Conservation (phyloP, 2,888 invertebrate species). For the Eristalis arbustorum region DNA sequence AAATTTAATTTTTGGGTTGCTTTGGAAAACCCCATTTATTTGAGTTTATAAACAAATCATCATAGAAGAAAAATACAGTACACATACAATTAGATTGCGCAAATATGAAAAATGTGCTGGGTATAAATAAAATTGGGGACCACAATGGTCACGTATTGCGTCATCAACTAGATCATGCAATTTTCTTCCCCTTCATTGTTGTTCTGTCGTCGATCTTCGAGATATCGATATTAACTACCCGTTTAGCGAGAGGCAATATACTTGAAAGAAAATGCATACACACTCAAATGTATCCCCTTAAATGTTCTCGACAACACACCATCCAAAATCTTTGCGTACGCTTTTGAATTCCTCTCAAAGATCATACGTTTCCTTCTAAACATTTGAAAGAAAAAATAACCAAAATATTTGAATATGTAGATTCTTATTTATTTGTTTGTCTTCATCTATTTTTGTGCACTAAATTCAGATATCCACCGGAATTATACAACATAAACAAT, state of each 20-base stretch:
- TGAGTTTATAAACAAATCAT: not conserved
- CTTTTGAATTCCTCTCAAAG: not conserved
- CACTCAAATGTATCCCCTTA: not conserved
- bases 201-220: not conserved
- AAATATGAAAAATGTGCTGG: not conserved
- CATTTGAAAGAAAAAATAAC: not conserved
- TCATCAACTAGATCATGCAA: not conserved
- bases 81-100: not conserved
- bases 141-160: not conserved
- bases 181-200: not conserved
- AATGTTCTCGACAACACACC: not conserved
- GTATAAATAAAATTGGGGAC: not conserved
- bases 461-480: slow-evolving; percentile 33
- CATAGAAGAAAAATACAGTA: not conserved
- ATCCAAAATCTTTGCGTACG: slow-evolving; percentile 21
- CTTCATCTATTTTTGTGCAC: slow-evolving; percentile 45
- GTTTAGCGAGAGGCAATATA: too few species aligned
- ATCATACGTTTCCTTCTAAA: slow-evolving; percentile 2
- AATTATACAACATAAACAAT: slow-evolving; percentile 51
- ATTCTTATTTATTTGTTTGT: slow-evolving; percentile 47
- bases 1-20: not conserved
- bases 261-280: not conserved
- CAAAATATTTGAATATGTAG: slow-evolving; percentile 23
- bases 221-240: not conserved
- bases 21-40: not conserved